Evolutionary conservation across 92 coral and sea anemone species (phyloP), one percentile per base, ranked within the genome.

Genomic region (Muricea muricata): DNA sequence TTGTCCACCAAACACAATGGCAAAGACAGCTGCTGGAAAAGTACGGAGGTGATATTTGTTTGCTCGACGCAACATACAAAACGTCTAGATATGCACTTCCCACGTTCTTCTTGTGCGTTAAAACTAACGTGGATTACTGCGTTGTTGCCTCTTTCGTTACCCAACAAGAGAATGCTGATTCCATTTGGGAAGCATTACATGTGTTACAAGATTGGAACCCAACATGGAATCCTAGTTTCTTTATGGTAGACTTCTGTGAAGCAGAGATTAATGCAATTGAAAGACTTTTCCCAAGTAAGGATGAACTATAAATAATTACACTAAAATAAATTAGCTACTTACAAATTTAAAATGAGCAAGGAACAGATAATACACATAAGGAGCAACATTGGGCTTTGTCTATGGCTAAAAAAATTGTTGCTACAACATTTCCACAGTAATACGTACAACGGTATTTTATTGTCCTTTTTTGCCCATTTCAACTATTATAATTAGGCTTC

Each of bases 1-100:
- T 90, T 25, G 85, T 86, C 30, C 87, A 90, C 78, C 90, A 90
- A 34, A 73, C 90, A 4, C 60, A 31, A 73, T 86, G 90, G 93
- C 90, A 90, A 56, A 73, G 48, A 68, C 69, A 50, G 13, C 90
- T 89, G 9, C 78, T 89, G 23, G 20, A 7, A 8, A 48, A 35
- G 42, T 89, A 88, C 42, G 88, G 89, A 11, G 69, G 80, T 29
- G 80, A 84, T 17, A 35, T 88, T 18, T 88, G 91, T 42, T 78
- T 85, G 28, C 37, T 89, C 25, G 92, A 85, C 45, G 90, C 93
- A 7, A 86, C 88, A 7, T 90, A 90, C 81, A 90, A 75, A 41
- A 90, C 90, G 15, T 80, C 90, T 18, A 40, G 70, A 14, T 90
- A 86, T 66, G 87, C 87, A 12, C 25, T 90, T 1, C 93, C 93